Evolutionary conservation across 2,113 vertebrate species (phyloP), one percentile per base, ranked within the genome.

Genomic region (Octodon degus): DNA sequence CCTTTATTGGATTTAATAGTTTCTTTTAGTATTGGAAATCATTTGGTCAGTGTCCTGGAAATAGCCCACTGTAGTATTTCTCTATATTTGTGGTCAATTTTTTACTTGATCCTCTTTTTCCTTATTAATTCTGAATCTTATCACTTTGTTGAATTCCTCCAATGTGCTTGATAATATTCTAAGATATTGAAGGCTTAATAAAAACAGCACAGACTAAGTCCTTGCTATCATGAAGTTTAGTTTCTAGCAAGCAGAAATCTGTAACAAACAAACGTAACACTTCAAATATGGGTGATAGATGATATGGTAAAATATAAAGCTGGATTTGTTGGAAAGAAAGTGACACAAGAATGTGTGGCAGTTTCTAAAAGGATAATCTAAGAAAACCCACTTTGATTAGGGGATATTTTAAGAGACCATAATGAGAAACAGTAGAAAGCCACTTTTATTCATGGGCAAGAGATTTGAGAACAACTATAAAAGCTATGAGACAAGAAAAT

Each of bases 311-410:
- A 90, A 86, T 88, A 62, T 84, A 67, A 81, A 65, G 17, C 34
- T 32, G 30, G 24, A 70, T 84, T 86, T 92, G 37, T 4, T 65
- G 82, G 16, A 89, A 95, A 92, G 32, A 91, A 95, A 83, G 43
- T 89, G 63, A 72, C 20, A 32, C 25, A 60, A 1, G 20, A 68
- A 0, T 53, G 2, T 50, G 27, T 68, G 55, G 12, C 19, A 32
- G 30, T 1, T 72, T 72, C 68, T 72, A 37, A 72, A 37, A 72
- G 8, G 68, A 55, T 72, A 53, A 4, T 16, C 13, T 30, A 53
- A n/a, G 32, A 84, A 81, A n/a, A 9, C 9, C 17, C 34, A 19
- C 50, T 80, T 13, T 25, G 55, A 32, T 81, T 43, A 43, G 30
- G 55, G 1, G 8, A 58, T 67, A 67, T 93, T 81, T 92, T 94